Percentiles rank a stretch among this genome's conserved stretches.
Evolutionary conservation across 35 echinoderm and acorn worm genomes (phyloP).

Genomic region (Eucidaris tribuloides): DNA sequence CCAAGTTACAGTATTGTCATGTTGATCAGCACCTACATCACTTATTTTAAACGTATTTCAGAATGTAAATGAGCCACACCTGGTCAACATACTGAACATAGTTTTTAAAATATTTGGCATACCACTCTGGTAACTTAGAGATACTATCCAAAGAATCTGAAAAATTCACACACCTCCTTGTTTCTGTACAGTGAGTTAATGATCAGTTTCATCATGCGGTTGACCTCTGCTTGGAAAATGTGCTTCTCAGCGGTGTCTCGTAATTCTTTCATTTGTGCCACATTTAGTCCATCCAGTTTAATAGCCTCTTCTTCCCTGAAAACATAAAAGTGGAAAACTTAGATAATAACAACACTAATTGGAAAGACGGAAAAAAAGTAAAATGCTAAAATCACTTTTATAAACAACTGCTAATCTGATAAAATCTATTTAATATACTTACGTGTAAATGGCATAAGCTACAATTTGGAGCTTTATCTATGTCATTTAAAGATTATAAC

Average conservation of each 20-base stretch:
- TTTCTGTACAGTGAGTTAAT: constrained; percentile 99
- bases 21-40: too few relatives aligned
- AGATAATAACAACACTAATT: not conserved
- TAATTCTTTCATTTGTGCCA: constrained; percentile 90
- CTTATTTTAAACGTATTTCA: too few relatives aligned
- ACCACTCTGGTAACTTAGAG: too few relatives aligned
- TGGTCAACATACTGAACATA: constrained; percentile 62
- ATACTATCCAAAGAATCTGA: too few relatives aligned
- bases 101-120: too few relatives aligned
- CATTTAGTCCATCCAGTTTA: constrained; percentile 95
- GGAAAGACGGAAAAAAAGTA: not conserved
- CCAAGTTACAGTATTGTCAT: too few relatives aligned
- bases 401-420: not conserved
- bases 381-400: not conserved
- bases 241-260: constrained; percentile 88
- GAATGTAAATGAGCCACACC: constrained; percentile 81
- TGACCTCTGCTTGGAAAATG: constrained; percentile 94
- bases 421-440: not conserved
- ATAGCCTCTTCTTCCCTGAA: constrained; percentile 98
- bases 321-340: not conserved
- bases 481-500: not conserved
- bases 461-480: not conserved
- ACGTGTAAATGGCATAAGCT: not conserved
- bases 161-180: constrained; percentile 74
- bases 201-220: constrained; percentile 99